Base-by-base conservation (phyloP, 2,888 invertebrate genomes). In the Hirtodrosophila histrioides region DNA sequence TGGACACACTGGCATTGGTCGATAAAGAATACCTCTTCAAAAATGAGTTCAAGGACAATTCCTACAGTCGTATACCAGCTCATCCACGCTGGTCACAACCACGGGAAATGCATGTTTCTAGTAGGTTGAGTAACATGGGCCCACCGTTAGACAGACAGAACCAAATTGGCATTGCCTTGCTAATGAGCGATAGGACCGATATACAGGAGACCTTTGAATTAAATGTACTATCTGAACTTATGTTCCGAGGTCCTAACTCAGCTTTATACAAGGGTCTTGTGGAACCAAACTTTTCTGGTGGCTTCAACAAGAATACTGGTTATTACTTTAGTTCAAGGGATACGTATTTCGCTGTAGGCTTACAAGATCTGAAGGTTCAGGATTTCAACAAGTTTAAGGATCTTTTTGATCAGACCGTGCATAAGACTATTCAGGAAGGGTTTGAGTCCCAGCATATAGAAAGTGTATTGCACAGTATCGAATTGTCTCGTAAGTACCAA, bases 231-330 rank as follows among this genome's bases (percentile, higher is more conserved):
- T 93, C 96, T 0, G 95, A 96, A 87, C 92, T 99, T n/a, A 93
- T 99, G 89, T 93, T 96, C 0, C 94, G 94, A 73, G 98, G 98
- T 0, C 97, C 98, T 0, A 98, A 97, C 89, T 95, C 98, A 0
- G 95, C 97, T 0, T 98, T 99, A 91, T 98, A 98, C 89, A 96
- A 96, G 89, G 94, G 95, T 66, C 92, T 98, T 31, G 94, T 98
- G 12, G 98, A 98, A 88, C 95, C 96, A 1, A 96, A 97, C 81
- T 95, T 98, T 78, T 97, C 97, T 0, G 96, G 96, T 27, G 97
- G 97, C 8, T 98, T 96, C 89, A 95, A 96, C 54, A 94, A 96
- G 0, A 93, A 94, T 9, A 96, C 97, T 0, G 98, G 97, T 10
- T 97, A 94, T 88, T 96, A 8, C 4, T 29, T 24, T 4, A 41